Evolutionary conservation across 2,888 invertebrate genomes (phyloP), one percentile per base, ranked within the genome.

Genomic region (Mellilla xanthometata): DNA sequence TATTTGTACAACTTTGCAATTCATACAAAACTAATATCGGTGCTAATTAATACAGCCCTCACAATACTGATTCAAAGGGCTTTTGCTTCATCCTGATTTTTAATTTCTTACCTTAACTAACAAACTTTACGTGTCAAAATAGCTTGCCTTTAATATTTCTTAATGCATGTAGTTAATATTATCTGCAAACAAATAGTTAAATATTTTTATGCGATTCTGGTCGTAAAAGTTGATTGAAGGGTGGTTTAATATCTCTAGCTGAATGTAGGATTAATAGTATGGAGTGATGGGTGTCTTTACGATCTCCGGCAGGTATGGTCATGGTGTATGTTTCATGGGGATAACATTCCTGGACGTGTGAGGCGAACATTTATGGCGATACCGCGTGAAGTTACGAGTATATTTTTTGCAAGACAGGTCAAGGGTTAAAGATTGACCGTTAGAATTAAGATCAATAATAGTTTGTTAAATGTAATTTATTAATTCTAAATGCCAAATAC

Each of bases 201-300:
- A 88, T 80, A 88, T 86, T 87, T 89, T 88, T 88, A 88, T 80
- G 85, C 53, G 74, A 69, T 72, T 80, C 75, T 65, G 74, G 63
- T 86, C 88, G 85, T 89, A 89, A 89, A 88, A 73, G 58, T 73
- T 86, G 86, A 89, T 89, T 88, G 87, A 87, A 79, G 70, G 62
- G 69, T 58, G 60, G 65, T 78, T 83, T 85, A 76, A 80, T 81
- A 68, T 59, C 59, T 54, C 28, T 15, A 27, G 49, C 52, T 76
- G 81, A 81, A 81, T 70, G 55, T 58, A 38, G 64, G 70, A 62
- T 71, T 76, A n/a, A 79, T 77, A 65, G 72, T 65, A 58, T 62
- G 60, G 58, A 35, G 52, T 58, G 58, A 65, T 68, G 60, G 58
- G 31, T 43, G 35, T 51, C 47, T 36, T 47, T 41, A 38, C 29